These are phyloP conservation scores for Poeciliopsis paucimaculata DNA, from an alignment of 2,797 vertebrate genomes.

Conservation along the genomic window DNA sequence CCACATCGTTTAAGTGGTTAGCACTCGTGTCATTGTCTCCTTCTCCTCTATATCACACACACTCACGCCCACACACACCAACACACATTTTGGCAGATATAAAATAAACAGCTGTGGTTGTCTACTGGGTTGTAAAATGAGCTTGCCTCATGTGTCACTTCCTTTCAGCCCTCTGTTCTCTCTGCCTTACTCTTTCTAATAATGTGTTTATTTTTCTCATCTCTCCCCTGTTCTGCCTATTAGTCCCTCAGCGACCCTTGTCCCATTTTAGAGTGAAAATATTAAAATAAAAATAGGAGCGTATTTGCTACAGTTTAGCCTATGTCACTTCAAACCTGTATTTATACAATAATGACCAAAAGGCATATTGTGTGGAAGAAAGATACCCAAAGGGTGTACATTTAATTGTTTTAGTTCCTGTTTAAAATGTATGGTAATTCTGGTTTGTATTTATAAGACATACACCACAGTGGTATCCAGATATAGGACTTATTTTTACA, in stretches of 20 bases:
- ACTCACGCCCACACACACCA: not conserved
- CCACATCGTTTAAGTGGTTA: constrained; percentile 30
- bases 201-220: not conserved
- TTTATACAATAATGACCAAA: not conserved
- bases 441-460: not conserved
- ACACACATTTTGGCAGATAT: constrained; percentile 14
- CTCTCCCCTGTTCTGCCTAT: not conserved
- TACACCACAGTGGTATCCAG: not conserved
- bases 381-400: not conserved
- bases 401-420: too few relatives aligned
- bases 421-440: not conserved
- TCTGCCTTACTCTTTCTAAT: not conserved
- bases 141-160: constrained; percentile 8
- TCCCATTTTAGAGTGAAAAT: not conserved
- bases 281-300: constrained; percentile 6
- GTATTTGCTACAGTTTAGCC: not conserved
- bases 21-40: constrained; percentile 20
- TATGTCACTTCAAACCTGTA: not conserved
- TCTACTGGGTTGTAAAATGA: constrained; percentile 13
- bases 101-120: constrained; percentile 31
- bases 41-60: not conserved
- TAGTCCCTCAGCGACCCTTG: constrained; percentile 17
- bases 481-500: not conserved
- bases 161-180: constrained; percentile 10
- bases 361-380: not conserved